Conservation (phyloP, 2,888 invertebrate species). For the Mesoligia furuncula region DNA sequence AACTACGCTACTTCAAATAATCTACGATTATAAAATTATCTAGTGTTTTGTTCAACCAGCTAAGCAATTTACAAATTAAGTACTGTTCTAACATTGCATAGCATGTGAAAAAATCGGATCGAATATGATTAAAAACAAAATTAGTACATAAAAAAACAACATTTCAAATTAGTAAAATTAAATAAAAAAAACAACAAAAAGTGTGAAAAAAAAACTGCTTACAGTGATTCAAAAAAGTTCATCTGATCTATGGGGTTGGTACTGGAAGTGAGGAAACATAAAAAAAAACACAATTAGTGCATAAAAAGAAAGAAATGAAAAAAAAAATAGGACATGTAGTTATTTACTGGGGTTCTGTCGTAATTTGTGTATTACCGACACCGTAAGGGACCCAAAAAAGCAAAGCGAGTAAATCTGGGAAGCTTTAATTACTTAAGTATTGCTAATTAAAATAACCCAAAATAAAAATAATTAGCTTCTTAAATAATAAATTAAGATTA, state of each 20-base stretch:
- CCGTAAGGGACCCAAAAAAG: constrained; percentile 68
- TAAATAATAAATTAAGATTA: not conserved
- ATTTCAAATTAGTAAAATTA: constrained; percentile 67
- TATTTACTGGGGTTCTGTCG: constrained; percentile 68
- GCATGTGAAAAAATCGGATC: constrained; percentile 3
- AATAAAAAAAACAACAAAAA: constrained; percentile 64
- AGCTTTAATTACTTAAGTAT: constrained; percentile 36
- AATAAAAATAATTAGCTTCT: constrained; percentile 15
- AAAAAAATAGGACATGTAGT: constrained; percentile 59
- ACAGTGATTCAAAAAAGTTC: constrained; percentile 90
- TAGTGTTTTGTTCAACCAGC: constrained; percentile 1
- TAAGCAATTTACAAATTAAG: constrained; percentile 44
- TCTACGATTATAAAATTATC: constrained; percentile 10
- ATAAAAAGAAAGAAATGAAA: constrained; percentile 67
- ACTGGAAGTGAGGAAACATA: constrained; percentile 81
- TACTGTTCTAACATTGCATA: constrained; percentile 28
- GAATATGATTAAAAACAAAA: constrained; percentile 48
- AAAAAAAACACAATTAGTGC: constrained; percentile 83
- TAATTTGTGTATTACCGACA: constrained; percentile 68
- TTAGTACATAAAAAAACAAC: constrained; percentile 59
- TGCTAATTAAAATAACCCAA: constrained; percentile 6
- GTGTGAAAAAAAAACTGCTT: constrained; percentile 80
- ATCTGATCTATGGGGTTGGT: constrained; percentile 90
- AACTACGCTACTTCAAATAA: constrained; percentile 22
- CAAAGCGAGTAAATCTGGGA: constrained; percentile 65